These are phyloP conservation scores for Euwallacea similis DNA, from an alignment of 1,140 invertebrate genomes.

Conservation along the genomic window DNA sequence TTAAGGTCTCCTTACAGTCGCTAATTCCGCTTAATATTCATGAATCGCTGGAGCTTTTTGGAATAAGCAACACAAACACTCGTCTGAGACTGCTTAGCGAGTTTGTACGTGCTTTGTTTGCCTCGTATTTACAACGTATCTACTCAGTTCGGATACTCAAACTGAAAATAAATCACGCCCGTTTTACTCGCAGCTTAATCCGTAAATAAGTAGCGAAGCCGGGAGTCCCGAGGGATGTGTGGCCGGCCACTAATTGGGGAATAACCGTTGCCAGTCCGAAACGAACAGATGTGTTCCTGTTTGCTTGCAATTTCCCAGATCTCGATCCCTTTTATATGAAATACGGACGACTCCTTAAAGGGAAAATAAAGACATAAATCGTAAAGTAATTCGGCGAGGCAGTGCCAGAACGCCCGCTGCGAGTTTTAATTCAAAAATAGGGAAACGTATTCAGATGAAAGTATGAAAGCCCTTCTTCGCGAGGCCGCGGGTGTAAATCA, in stretches of 20 bases:
- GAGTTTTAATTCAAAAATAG: constrained; percentile 28
- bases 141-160: constrained; percentile 6
- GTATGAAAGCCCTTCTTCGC: background rate
- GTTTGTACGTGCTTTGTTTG: constrained; percentile 21
- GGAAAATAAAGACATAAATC: constrained; percentile 32
- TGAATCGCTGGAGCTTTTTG: constrained; percentile 30
- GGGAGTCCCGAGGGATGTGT: constrained; percentile 28
- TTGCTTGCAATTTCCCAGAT: background rate
- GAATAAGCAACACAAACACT: constrained; percentile 19
- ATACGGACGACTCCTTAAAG: constrained; percentile 18
- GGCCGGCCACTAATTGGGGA: constrained; percentile 37
- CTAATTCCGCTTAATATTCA: constrained; percentile 36
- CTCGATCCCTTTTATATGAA: background rate
- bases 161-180: constrained; percentile 31
- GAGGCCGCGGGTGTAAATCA: background rate
- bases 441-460: constrained; percentile 21
- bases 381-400: constrained; percentile 26
- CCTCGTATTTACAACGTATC: background rate
- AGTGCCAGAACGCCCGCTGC: constrained; percentile 24
- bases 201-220: constrained; percentile 36
- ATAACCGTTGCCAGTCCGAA: constrained; percentile 31
- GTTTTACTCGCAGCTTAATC: constrained; percentile 33
- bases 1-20: constrained; percentile 26
- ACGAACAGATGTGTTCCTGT: constrained; percentile 27
- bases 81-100: constrained; percentile 16